These are phyloP conservation scores for Heliothis virescens DNA, from an alignment of 1,140 invertebrate species.

Conservation along the genomic window DNA sequence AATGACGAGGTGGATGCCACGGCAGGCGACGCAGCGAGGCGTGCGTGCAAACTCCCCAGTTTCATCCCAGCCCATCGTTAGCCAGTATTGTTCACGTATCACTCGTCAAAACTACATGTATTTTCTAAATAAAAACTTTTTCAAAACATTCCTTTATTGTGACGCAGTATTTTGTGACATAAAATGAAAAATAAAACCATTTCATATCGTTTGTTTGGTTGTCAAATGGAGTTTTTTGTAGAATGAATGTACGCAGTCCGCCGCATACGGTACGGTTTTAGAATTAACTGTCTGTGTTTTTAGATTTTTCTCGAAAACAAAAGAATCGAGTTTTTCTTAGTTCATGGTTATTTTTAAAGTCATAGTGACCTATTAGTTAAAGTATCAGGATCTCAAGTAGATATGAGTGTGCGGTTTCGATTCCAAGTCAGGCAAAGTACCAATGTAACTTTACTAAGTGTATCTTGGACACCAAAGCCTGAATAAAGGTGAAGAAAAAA, in stretches of 20 bases:
- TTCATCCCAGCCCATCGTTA: conserved; percentile 5
- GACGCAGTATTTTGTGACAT: neutral
- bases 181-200: conserved; percentile 12
- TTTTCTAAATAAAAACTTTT: conserved; percentile 41
- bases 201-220: conserved; percentile 32
- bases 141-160: conserved; percentile 19
- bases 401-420: too few species aligned
- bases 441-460: too few species aligned
- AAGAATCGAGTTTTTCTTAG: neutral
- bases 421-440: too few species aligned
- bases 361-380: too few species aligned
- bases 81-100: conserved; percentile 21
- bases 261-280: too few species aligned
- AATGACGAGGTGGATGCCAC: conserved; percentile 5
- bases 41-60: neutral
- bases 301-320: neutral
- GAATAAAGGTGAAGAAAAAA: too few species aligned
- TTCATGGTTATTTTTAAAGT: too few species aligned
- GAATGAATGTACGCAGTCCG: too few species aligned
- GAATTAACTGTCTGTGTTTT: neutral
- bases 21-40: conserved; percentile 3
- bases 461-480: too few species aligned
- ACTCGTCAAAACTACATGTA: conserved; percentile 2
- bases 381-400: too few species aligned
- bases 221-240: conserved; percentile 18